These are phyloP conservation scores for Palythoa caribaeorum DNA, from an alignment of 92 coral and sea anemone genomes.

Conservation along the genomic window DNA sequence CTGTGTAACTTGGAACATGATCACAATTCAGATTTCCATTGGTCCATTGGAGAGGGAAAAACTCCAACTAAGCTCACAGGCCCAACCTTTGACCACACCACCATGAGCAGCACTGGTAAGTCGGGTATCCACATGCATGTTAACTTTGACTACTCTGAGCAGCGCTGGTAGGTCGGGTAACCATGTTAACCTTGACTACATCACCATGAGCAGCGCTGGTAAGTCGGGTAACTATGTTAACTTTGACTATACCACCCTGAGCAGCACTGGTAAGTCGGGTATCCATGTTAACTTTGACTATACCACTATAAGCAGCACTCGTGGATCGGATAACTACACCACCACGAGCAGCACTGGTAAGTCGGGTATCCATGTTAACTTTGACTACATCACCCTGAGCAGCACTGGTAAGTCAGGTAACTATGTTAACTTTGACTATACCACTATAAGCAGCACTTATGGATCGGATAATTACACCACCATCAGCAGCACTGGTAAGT, in stretches of 20 bases:
- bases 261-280: not conserved
- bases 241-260: not conserved
- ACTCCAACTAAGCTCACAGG: constrained; percentile 51
- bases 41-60: constrained; percentile 34
- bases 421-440: not conserved
- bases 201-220: not conserved
- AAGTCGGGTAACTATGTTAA: not conserved
- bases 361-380: not conserved
- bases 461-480: too few species aligned
- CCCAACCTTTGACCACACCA: constrained; percentile 52
- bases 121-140: too few species aligned
- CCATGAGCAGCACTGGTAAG: constrained; percentile 4
- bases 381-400: not conserved
- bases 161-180: not conserved
- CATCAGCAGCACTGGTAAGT: not conserved
- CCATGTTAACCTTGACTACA: not conserved
- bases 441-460: too few species aligned
- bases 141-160: not conserved
- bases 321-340: too few species aligned
- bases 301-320: too few species aligned
- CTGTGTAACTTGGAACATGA: constrained; percentile 46
- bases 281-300: not conserved
- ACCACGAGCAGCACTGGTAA: not conserved
- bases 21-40: constrained; percentile 31
- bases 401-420: not conserved